Conservation (phyloP, 2,113 vertebrate genomes). For the Uria lomvia region DNA sequence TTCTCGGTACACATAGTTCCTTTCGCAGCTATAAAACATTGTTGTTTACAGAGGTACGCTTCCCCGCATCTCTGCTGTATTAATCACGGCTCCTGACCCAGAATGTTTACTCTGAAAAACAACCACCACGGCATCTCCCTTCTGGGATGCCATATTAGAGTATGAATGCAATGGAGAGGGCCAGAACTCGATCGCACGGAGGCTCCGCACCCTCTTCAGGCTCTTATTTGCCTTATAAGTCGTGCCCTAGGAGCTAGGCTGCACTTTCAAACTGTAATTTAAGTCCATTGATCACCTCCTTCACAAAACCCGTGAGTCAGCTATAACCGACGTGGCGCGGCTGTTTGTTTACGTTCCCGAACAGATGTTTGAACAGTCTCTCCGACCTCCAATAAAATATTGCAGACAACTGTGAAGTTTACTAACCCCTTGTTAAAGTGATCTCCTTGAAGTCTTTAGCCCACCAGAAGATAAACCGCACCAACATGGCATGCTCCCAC, state of each 20-base stretch:
- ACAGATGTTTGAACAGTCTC: constrained; percentile 61
- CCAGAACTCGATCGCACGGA: rapidly evolving
- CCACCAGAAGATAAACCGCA: constrained; percentile 47
- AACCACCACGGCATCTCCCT: not conserved
- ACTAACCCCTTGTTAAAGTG: constrained; percentile 65
- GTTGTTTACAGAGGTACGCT: not conserved
- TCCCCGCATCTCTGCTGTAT: not conserved
- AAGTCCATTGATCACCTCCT: constrained; percentile 29
- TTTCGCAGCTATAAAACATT: not conserved
- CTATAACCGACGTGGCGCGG: constrained; percentile 16
- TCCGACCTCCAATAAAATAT: constrained; percentile 43
- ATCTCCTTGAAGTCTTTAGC: constrained; percentile 43
- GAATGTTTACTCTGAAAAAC: constrained; percentile 6
- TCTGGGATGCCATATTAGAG: not conserved
- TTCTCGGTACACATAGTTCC: not conserved
- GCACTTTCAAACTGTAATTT: not conserved
- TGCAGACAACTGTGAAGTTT: constrained; percentile 69
- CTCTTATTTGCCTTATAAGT: not conserved
- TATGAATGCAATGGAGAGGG: not conserved
- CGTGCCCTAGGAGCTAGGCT: not conserved
- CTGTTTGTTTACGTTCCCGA: constrained; percentile 57
- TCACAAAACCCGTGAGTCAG: constrained; percentile 35
- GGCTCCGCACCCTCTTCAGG: not conserved
- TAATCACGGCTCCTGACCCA: not conserved
- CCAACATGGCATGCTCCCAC: not conserved